phyloP scores from a whole-genome alignment of 2,888 invertebrate genomes.

The Asteroscopus sphinx region DNA sequence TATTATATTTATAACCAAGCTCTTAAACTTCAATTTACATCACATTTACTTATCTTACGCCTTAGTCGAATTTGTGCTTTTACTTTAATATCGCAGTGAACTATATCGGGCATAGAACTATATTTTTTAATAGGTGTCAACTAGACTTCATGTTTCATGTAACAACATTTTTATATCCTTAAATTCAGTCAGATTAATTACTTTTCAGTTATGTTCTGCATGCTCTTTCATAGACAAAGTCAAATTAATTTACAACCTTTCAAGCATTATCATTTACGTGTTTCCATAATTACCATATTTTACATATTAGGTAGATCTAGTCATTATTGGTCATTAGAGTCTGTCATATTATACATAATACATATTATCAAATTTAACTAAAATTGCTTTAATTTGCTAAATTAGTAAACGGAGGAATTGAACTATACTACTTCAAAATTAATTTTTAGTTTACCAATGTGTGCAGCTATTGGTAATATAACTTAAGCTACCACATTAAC shows the following conservation, averaged over 20 bases:
- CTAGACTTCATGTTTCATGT: too few species aligned
- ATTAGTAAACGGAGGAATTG: constrained; percentile 4
- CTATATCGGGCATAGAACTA: too few species aligned
- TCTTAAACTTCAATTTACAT: constrained; percentile 56
- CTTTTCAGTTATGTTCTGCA: neutral
- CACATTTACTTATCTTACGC: constrained; percentile 40
- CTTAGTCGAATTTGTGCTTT: constrained; percentile 20
- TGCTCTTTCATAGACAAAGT: neutral
- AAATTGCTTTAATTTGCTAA: neutral
- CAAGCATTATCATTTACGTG: too few species aligned
- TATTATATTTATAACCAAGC: constrained; percentile 61
- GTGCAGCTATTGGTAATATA: constrained; percentile 13
- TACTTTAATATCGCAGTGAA: neutral
- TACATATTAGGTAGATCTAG: too few species aligned
- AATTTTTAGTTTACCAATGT: neutral
- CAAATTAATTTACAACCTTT: too few species aligned
- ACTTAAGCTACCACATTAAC: constrained; percentile 18
- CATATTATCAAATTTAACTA: constrained; percentile 2
- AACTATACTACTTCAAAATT: constrained; percentile 4
- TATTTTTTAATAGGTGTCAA: too few species aligned
- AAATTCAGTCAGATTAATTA: neutral
- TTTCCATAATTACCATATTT: too few species aligned
- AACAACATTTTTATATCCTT: neutral
- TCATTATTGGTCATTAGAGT: too few species aligned
- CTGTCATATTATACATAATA: too few species aligned